Conservation (phyloP, 2,888 invertebrate genomes). For the Abscondita cerata region DNA sequence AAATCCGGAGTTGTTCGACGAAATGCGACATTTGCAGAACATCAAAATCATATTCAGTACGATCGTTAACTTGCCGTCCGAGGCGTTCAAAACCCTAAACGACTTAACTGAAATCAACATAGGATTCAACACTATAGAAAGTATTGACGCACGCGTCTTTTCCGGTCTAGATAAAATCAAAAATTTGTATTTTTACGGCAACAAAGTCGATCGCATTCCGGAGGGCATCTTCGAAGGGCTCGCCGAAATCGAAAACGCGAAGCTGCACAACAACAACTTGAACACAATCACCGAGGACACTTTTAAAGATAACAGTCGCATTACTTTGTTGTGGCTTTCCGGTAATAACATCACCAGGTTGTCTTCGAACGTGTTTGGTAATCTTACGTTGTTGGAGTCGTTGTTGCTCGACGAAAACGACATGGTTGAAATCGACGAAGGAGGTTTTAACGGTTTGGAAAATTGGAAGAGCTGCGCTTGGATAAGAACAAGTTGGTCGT, state of each 20-base stretch:
- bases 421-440: neutral
- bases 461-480: constrained; percentile 8
- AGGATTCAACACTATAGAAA: constrained; percentile 21
- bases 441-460: constrained; percentile 14
- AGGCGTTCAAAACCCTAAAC: constrained; percentile 3
- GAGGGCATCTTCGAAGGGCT: constrained; percentile 13
- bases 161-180: constrained; percentile 6
- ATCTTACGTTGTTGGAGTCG: neutral
- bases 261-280: constrained; percentile 19
- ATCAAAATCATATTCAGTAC: constrained; percentile 18
- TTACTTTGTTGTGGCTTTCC: constrained; percentile 18
- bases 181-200: constrained; percentile 20
- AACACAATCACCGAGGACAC: neutral
- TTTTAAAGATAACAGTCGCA: constrained; percentile 13
- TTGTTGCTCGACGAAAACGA: constrained; percentile 17
- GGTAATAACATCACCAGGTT: constrained; percentile 18
- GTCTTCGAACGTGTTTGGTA: constrained; percentile 11
- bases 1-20: constrained; percentile 16
- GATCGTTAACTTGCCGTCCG: constrained; percentile 14
- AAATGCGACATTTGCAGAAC: constrained; percentile 11
- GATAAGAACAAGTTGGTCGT: constrained; percentile 2
- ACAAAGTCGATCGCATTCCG: constrained; percentile 15
- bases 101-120: constrained; percentile 19
- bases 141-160: constrained; percentile 10
- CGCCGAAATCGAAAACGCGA: neutral